Conservation (phyloP, 2,888 invertebrate genomes). For the Oscheius sp. region DNA sequence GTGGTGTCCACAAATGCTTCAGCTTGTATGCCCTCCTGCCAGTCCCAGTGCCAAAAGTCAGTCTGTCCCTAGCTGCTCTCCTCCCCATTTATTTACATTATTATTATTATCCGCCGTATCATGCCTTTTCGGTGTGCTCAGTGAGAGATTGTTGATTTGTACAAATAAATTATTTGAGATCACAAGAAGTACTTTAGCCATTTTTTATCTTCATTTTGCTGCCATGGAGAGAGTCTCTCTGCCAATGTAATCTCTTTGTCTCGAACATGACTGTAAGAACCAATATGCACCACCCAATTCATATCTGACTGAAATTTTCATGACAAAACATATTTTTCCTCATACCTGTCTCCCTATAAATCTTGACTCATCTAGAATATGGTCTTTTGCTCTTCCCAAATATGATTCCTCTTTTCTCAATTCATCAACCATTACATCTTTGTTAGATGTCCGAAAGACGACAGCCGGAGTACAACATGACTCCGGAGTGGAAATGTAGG, state of each 20-base stretch:
- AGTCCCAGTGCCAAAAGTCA: slow-evolving; percentile 17
- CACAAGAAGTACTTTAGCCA: slow-evolving; percentile 15
- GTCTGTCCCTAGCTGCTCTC: slow-evolving; percentile 9
- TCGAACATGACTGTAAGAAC: slow-evolving; percentile 32
- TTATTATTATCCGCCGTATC: slow-evolving; percentile 1
- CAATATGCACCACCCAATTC: slow-evolving; percentile 56
- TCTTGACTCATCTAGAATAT: slow-evolving; percentile 56
- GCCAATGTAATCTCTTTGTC: slow-evolving; percentile 1
- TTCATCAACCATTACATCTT: slow-evolving; percentile 2
- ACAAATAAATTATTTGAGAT: slow-evolving; percentile 11
- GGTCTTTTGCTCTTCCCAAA: slow-evolving; percentile 54
- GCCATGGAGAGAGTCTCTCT: slow-evolving; percentile 1
- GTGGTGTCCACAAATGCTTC: not conserved
- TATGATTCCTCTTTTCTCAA: not conserved
- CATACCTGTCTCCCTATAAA: slow-evolving; percentile 39
- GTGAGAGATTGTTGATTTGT: slow-evolving; percentile 9
- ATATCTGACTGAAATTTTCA: slow-evolving; percentile 37
- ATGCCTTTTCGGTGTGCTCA: slow-evolving; percentile 13
- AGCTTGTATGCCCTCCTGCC: slow-evolving; percentile 28
- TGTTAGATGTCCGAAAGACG: slow-evolving; percentile 38
- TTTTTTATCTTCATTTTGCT: not conserved
- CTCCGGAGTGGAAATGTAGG: slow-evolving; percentile 52
- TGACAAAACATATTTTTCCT: not conserved
- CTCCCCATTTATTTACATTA: not conserved
- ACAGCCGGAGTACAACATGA: slow-evolving; percentile 62